Evolutionary conservation across 1,140 invertebrate genomes (phyloP).

Genomic region (Camponotus pennsylvanicus): DNA sequence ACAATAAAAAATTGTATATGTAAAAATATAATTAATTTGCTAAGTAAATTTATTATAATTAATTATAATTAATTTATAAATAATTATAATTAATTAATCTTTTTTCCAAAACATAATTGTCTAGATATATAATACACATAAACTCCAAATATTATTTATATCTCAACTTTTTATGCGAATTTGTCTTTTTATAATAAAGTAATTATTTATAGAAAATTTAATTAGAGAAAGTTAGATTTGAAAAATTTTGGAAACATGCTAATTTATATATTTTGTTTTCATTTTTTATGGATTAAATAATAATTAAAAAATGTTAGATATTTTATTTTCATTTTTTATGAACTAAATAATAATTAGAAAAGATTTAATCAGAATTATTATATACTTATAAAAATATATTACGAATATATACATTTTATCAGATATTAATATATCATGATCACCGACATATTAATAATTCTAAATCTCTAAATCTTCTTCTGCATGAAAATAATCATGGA

Average conservation of each 20-base stretch:
- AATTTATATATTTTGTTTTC: slow-evolving; percentile 2
- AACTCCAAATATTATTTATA: background rate
- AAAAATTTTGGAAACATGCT: background rate
- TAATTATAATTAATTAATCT: no score
- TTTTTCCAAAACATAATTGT: no score
- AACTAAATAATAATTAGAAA: background rate
- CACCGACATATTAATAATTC: no score
- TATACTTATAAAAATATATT: no score
- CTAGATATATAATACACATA: background rate
- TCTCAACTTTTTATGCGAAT: background rate
- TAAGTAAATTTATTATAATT: no score
- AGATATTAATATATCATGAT: no score
- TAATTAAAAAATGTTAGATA: background rate
- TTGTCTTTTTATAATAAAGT: background rate
- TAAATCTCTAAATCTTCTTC: background rate
- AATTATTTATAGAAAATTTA: background rate
- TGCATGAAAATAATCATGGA: background rate
- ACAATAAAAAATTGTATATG: no score
- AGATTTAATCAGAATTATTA: background rate
- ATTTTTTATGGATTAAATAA: background rate
- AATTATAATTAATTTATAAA: no score
- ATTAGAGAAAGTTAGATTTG: background rate
- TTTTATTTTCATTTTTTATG: background rate
- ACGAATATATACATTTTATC: no score
- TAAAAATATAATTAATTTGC: no score